Percentiles rank a stretch among this genome's conserved stretches.
These are phyloP conservation scores for Rapana venosa DNA, from an alignment of 2,888 invertebrate species.

Conservation along the genomic window DNA sequence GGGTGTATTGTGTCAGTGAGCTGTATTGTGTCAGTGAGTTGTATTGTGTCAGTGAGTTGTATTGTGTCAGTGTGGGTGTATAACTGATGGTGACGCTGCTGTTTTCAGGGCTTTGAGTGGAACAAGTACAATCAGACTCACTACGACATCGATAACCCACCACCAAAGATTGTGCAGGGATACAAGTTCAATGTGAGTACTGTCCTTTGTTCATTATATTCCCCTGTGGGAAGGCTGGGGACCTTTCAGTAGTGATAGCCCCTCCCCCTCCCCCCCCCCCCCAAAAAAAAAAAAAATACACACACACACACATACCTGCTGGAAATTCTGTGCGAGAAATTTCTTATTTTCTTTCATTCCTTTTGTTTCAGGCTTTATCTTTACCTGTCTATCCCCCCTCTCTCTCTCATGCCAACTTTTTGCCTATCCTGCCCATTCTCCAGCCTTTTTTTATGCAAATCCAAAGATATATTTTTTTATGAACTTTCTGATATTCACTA, in stretches of 20 bases:
- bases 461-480: no score
- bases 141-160: constrained; percentile 99
- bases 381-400: background rate
- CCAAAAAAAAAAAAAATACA: no score
- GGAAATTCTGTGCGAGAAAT: no score
- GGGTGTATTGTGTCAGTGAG: background rate
- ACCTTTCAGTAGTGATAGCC: no score
- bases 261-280: no score
- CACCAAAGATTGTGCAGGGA: constrained; percentile 99
- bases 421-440: no score
- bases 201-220: no score
- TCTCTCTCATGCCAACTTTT: background rate
- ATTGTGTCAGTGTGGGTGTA: background rate
- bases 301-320: no score
- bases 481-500: no score
- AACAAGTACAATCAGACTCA: constrained; percentile 99
- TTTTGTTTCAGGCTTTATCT: background rate
- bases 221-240: no score
- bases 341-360: background rate
- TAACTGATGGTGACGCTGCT: background rate
- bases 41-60: background rate
- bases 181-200: constrained; percentile 94
- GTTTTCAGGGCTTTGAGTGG: constrained; percentile 95
- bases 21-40: background rate
- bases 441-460: no score